Conservation (phyloP, 2,888 invertebrate species). For the Argynnis bischoffii region DNA sequence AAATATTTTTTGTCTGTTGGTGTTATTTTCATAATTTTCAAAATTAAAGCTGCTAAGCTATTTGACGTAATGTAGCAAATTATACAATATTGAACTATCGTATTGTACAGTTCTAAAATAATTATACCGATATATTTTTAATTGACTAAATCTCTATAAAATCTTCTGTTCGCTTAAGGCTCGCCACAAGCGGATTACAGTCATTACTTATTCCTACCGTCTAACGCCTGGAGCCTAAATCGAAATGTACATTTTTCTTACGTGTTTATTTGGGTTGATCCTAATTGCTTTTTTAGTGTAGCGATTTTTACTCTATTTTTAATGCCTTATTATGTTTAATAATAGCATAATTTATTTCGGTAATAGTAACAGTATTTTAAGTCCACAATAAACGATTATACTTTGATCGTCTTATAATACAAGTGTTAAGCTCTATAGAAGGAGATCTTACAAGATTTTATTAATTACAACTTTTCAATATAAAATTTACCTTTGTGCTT, state of each 20-base stretch:
- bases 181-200: conserved; percentile 78
- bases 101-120: not conserved
- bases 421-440: too few relatives aligned
- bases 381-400: too few relatives aligned
- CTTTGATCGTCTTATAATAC: too few relatives aligned
- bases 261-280: conserved; percentile 51
- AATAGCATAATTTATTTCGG: too few relatives aligned
- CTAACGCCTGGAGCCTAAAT: conserved; percentile 64
- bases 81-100: too few relatives aligned
- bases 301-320: conserved; percentile 30
- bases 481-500: too few relatives aligned
- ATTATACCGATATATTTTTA: conserved; percentile 12
- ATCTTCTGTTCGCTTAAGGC: conserved; percentile 77
- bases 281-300: conserved; percentile 38
- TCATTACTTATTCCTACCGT: conserved; percentile 79
- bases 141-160: conserved; percentile 12
- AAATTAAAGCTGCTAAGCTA: too few relatives aligned
- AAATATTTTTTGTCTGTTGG: too few relatives aligned
- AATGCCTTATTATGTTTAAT: conserved; percentile 14
- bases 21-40: too few relatives aligned
- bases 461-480: too few relatives aligned
- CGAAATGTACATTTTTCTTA: conserved; percentile 60
- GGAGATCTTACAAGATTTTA: too few relatives aligned
- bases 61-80: not conserved
- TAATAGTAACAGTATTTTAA: not conserved